Evolutionary conservation across 2,797 vertebrate species (phyloP), one percentile per base, ranked within the genome.

Genomic region (Rhabdophis nuchalis): DNA sequence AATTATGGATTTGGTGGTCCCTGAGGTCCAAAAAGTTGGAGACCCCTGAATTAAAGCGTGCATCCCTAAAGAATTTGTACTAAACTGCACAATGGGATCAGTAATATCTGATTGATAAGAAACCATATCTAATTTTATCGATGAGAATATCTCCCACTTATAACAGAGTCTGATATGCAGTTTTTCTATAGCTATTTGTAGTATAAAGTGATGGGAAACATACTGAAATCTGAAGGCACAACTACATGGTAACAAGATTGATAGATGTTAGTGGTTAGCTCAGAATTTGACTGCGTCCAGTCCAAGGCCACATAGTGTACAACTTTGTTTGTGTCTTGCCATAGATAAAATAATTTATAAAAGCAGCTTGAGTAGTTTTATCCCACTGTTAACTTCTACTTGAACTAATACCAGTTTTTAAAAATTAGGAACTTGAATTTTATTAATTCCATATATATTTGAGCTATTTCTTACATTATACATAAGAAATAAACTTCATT

Each of bases 391-490:
- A 93, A 92, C 88, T 94, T 96, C 0, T 11, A 91, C 10, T 77
- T 85, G 94, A 93, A 36, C 52, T 50, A 91, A 94, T 90, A 93
- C 95, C 96, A 52, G n/a, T 53, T 32, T 89, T 89, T 53, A 29
- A 13, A 29, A 68, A 72, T 72, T 72, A 72, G 64, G n/a, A 72
- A 72, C 7, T 72, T 68, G 46, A 89, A 57, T 46, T 58, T 41
- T 68, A 57, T 11, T 85, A 72, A 64, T n/a, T 57, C 18, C 32
- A 58, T 46, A 36, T 88, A 60, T 58, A 23, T 58, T 58, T 60
- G 93, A 57, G 54, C 93, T 96, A 94, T 93, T 94, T 91, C 96
- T 96, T 95, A 97, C 97, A 97, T 96, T 97, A 97, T 96, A 94
- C 91, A 93, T 94, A 94, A 93, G 95, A 95, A 95, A 94, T 95